Base-by-base conservation (phyloP, 2,797 vertebrate genomes). In the Tokudaia tokunoshimensis region DNA sequence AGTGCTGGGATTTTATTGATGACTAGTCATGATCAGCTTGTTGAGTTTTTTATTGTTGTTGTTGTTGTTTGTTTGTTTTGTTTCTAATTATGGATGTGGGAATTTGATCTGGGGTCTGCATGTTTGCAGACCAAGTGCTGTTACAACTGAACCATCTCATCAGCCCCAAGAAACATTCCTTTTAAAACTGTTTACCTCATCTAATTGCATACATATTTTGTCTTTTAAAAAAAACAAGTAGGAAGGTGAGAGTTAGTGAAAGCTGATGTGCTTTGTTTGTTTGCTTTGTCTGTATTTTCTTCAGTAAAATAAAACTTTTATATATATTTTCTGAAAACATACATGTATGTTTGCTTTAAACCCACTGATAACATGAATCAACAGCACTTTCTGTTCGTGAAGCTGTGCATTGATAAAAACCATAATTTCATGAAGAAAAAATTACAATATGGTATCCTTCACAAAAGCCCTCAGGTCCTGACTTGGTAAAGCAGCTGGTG, bases 181-280 rank as follows among this genome's bases (percentile, higher is more conserved):
- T 19, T 52, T 52, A 15, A 44, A 52, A 86, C 37, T 79, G 34
- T 20, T 92, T 88, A 89, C 74, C 24, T 52, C 65, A 79, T 85
- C 29, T 78, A 76, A 76, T 50, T 5, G 11, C 20, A 9, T 50
- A 19, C 75, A 44, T 55, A 37, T 47, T 65, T 92, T 70, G 37
- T 55, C 65, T 79, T 81, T 90, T 61, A 85, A 92, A 59, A 92
- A 59, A 17, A 89, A 74, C 70, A 63, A 85, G 9, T 19, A 74
- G 61, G 84, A 83, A 19, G 55, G 26, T 50, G 12, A 92, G 12
- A 65, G 20, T 89, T 15, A 67, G 19, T 26, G n/a, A 19, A 72
- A 6, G 57, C 37, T 4, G 57, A 41, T 70, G 87, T 95, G 72
- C 37, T 37, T 67, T 72, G 70, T 7, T 37, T 26, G 26, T 63